These are phyloP conservation scores for Kradibia gibbosae DNA, from an alignment of 1,140 invertebrate species.

Conservation along the genomic window DNA sequence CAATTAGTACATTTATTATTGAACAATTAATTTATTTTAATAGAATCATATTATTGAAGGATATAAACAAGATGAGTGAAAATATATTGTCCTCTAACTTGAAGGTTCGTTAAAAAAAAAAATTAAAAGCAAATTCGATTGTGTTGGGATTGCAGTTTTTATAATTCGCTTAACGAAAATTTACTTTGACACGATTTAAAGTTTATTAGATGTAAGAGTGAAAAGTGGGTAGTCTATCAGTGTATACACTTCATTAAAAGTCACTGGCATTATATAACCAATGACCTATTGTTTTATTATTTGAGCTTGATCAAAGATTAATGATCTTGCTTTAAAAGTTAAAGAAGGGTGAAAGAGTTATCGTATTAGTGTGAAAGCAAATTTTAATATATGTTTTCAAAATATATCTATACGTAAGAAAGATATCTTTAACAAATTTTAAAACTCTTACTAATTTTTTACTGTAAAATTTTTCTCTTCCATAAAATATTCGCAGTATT, in stretches of 20 bases:
- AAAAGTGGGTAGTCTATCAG: conserved; percentile 64
- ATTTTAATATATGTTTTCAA: conserved; percentile 42
- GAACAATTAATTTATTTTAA: not conserved
- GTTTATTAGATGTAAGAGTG: conserved; percentile 56
- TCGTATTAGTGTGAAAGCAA: conserved; percentile 46
- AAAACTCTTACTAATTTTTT: too few relatives aligned
- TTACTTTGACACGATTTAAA: conserved; percentile 16
- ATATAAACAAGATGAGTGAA: not conserved
- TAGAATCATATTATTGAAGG: not conserved
- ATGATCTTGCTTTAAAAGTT: conserved; percentile 60
- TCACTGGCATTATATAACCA: conserved; percentile 65
- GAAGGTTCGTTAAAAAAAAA: not conserved
- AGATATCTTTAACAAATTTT: too few relatives aligned
- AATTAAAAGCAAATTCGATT: conserved; percentile 20
- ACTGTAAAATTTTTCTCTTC: not conserved
- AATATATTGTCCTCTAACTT: not conserved
- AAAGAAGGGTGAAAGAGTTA: conserved; percentile 62
- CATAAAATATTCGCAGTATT: not conserved
- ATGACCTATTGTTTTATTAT: conserved; percentile 67
- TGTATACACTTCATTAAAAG: conserved; percentile 70
- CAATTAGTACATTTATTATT: not conserved
- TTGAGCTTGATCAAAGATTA: conserved; percentile 65
- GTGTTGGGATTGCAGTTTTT: conserved; percentile 16
- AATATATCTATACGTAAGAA: conserved; percentile 1
- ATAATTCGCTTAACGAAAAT: conserved; percentile 20